Conservation (phyloP, 1,140 invertebrate genomes). For the Theocolax elegans region DNA sequence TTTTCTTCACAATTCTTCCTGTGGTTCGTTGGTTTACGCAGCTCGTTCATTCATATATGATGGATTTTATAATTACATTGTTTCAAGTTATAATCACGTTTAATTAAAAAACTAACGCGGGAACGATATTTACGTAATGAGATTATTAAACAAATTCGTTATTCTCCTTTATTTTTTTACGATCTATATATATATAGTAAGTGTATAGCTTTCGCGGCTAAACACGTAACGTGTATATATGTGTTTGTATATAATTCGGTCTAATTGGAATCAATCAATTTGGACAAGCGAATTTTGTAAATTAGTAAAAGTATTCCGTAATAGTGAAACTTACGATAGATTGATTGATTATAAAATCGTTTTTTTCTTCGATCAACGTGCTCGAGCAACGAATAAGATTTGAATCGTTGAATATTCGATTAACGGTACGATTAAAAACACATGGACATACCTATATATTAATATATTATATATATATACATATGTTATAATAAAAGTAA, state of each 20-base stretch:
- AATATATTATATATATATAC: too few relatives aligned
- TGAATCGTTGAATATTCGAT: too few relatives aligned
- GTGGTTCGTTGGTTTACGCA: constrained; percentile 9
- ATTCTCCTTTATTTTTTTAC: constrained; percentile 7
- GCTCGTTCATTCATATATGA: constrained; percentile 29
- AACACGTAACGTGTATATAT: too few relatives aligned
- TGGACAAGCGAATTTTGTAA: neutral
- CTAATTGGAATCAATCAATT: neutral
- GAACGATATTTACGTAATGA: constrained; percentile 18
- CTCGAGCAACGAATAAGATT: too few relatives aligned
- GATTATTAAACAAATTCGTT: constrained; percentile 25
- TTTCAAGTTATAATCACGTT: constrained; percentile 28
- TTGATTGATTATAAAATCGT: too few relatives aligned
- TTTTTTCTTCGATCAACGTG: too few relatives aligned
- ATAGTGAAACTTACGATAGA: neutral
- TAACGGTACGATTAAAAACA: too few relatives aligned
- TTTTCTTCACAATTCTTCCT: constrained; percentile 30
- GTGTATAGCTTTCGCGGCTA: neutral
- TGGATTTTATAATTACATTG: constrained; percentile 31
- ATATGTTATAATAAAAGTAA: too few relatives aligned
- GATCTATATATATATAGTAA: neutral
- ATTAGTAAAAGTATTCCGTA: neutral
- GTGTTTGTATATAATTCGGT: too few relatives aligned
- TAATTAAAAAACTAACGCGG: constrained; percentile 7
- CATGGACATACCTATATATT: too few relatives aligned